phyloP scores from a whole-genome alignment of 2,113 vertebrate genomes.

The Chascanopsetta lugubris region DNA sequence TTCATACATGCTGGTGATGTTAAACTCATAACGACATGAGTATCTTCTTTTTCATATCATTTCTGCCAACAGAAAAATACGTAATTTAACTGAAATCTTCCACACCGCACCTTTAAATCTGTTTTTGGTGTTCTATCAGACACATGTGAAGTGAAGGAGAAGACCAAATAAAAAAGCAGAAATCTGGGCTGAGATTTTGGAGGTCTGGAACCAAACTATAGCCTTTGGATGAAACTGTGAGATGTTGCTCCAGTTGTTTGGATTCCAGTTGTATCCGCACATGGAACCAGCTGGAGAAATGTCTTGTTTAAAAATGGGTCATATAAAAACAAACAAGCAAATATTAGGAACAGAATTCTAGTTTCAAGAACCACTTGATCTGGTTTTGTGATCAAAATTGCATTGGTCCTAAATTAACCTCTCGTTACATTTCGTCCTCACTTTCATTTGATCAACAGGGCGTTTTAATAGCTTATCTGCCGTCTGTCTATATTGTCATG shows the following conservation, averaged over 20 bases:
- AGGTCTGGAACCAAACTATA: slow-evolving; percentile 31
- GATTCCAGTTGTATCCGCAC: slow-evolving; percentile 4
- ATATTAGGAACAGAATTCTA: slow-evolving; percentile 7
- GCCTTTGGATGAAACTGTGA: slow-evolving; percentile 40
- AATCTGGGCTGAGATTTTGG: slow-evolving; percentile 27
- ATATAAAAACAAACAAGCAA: slow-evolving; percentile 28
- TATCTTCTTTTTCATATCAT: too few species aligned
- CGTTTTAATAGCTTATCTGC: slow-evolving; percentile 6
- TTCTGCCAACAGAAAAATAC: too few species aligned
- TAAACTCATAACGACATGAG: too few species aligned
- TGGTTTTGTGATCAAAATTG: background rate
- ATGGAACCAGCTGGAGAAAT: slow-evolving; percentile 7
- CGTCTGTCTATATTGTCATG: slow-evolving; percentile 13
- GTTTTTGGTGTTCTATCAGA: too few species aligned
- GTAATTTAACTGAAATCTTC: too few species aligned
- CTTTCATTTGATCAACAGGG: slow-evolving; percentile 13
- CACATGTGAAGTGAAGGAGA: background rate
- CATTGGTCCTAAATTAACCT: background rate
- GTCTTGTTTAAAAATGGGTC: slow-evolving; percentile 9
- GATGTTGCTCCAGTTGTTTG: background rate
- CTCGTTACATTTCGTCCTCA: background rate
- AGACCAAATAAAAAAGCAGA: background rate
- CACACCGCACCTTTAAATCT: too few species aligned
- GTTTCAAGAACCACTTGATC: background rate
- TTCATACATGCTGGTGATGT: too few species aligned